Base-by-base conservation (phyloP, 2,113 vertebrate species). In the Coreoperca whiteheadi region DNA sequence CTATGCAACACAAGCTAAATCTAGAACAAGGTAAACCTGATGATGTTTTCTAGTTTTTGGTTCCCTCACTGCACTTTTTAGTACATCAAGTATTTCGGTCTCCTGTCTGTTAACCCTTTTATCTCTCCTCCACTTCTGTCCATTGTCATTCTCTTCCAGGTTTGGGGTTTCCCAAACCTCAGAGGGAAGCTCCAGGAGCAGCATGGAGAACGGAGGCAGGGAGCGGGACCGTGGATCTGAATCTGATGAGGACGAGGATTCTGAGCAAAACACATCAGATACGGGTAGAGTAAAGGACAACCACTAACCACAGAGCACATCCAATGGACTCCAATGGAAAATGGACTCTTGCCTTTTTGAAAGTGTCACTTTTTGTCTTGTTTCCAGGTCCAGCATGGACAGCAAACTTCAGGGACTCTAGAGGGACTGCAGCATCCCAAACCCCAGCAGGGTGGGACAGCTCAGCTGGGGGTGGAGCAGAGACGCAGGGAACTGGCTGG, bases 1-100 rank as follows among this genome's bases (percentile, higher is more conserved):
- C 94, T 97, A 97, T 89, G 93, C 96, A 63, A 92, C 96, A 70
- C 97, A 97, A 90, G 96, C 95, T 30, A 97, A 96, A 79, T 96
- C 97, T 74, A 96, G 98, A 93, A 97, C 97, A 91, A 95, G 98
- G 98, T 99, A 89, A 61, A 72, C 4, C 16, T 48, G 4, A 1
- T 23, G 41, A 21, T 20, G 11, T 15, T n/a, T 61, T 46, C 9
- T 18, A 25, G 34, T 9, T 28, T 21, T 4, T 50, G 4, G 12
- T 32, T 46, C 37, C 3, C 15, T 41, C 20, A 2, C 16, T 74
- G 37, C 23, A 53, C 18, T 48, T n/a, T 20, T 54, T 53, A 12
- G 28, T 30, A n/a, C 15, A 37, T 25, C 12, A 30, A 8, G 18
- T 23, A 10, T 48, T 30, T 57, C 16, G 15, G 16, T 65, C 16